These are phyloP conservation scores for Apus apus DNA, from an alignment of 2,113 vertebrate genomes.

Conservation along the genomic window DNA sequence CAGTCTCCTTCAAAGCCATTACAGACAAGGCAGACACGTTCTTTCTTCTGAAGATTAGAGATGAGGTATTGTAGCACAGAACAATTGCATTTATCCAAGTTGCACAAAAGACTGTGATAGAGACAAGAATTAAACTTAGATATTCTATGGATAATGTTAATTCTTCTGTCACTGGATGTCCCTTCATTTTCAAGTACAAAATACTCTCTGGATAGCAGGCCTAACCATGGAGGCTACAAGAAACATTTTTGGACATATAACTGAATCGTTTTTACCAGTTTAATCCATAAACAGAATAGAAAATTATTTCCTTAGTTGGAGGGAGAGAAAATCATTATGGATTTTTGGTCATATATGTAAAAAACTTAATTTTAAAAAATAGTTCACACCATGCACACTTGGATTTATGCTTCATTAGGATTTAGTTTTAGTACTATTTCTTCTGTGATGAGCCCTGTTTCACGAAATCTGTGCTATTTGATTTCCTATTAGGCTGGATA, in stretches of 20 bases:
- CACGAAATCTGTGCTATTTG: constrained; percentile 29
- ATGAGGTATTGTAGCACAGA: constrained; percentile 28
- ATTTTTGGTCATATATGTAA: constrained; percentile 1
- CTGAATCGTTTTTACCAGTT: constrained; percentile 47
- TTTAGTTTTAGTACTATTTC: constrained; percentile 28
- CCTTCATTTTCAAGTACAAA: constrained; percentile 41
- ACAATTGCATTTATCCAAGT: constrained; percentile 31
- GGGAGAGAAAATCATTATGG: constrained; percentile 1
- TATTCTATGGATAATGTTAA: constrained; percentile 14
- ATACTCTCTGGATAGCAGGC: background rate
- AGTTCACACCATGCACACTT: constrained; percentile 1
- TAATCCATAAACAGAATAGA: background rate
- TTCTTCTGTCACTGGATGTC: background rate
- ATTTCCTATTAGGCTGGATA: constrained; percentile 56
- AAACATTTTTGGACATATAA: background rate
- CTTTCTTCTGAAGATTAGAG: constrained; percentile 42
- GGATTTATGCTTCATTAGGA: constrained; percentile 46
- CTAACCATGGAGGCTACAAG: background rate
- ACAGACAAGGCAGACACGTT: background rate
- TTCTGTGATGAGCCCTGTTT: constrained; percentile 19
- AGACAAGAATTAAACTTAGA: constrained; percentile 37
- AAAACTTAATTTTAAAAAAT: constrained; percentile 17
- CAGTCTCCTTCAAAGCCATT: constrained; percentile 30
- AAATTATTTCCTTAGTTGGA: constrained; percentile 21
- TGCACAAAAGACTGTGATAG: constrained; percentile 1